A percentile compares a stretch with the other conserved stretches of the same genome.
phyloP scores from a whole-genome alignment of 2,113 vertebrate genomes.

The Thamnophis sirtalis region DNA sequence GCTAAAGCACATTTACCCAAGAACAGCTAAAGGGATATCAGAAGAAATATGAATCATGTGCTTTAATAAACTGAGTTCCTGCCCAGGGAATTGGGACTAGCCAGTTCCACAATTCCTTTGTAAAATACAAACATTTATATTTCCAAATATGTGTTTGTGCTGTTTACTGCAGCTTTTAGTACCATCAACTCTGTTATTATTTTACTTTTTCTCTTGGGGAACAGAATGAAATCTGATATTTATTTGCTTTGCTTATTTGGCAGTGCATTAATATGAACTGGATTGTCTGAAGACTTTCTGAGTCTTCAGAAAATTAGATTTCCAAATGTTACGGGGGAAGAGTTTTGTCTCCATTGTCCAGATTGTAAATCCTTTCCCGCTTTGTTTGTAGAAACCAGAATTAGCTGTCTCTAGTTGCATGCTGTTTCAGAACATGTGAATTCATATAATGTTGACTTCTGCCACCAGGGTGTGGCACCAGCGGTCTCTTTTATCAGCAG shows the following conservation, averaged over 20 bases:
- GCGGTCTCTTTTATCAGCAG: too few relatives aligned
- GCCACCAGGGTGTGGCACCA: too few relatives aligned
- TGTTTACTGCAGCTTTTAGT: neutral
- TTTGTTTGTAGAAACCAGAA: neutral
- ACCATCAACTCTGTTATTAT: constrained; percentile 1
- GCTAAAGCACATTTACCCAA: neutral
- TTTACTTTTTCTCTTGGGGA: neutral
- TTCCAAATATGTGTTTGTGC: neutral
- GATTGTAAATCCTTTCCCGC: neutral
- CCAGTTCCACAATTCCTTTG: neutral
- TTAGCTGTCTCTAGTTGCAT: accelerated
- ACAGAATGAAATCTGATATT: neutral
- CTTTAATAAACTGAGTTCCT: neutral
- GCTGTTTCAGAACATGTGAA: neutral
- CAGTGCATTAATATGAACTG: constrained; percentile 1
- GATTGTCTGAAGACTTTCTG: neutral
- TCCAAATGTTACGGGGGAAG: neutral
- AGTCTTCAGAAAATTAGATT: neutral
- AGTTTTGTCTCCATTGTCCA: neutral
- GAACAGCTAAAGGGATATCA: neutral
- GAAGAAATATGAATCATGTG: neutral
- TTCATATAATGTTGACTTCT: too few relatives aligned
- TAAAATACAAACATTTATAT: neutral
- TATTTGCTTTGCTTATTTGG: constrained; percentile 1
- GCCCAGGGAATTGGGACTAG: neutral